Evolutionary conservation across 2,797 vertebrate genomes (phyloP), one percentile per base, ranked within the genome.

Genomic region (Falco peregrinus): DNA sequence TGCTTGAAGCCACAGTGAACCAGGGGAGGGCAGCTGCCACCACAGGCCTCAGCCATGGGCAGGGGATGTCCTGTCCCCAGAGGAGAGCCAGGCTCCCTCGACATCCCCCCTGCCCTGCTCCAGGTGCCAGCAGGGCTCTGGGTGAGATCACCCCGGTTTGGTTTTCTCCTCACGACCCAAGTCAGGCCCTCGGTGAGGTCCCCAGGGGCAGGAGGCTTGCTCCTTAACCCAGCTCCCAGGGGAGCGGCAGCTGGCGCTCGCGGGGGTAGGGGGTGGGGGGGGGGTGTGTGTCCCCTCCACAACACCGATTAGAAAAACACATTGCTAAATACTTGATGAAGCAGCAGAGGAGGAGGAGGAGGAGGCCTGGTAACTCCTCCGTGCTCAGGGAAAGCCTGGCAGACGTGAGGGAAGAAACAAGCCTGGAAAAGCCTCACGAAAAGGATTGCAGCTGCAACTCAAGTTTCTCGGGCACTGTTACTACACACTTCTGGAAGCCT

Each of bases 301-400:
- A 57, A 14, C 57, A 83, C 91, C 95, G 95, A 95, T 96, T 93
- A 96, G 86, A 80, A 87, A 84, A 95, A 94, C 26, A 47, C 19
- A 4, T 92, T 95, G 92, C 92, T 90, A 93, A 96, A 96, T 84
- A 96, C 48, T n/a, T 60, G 60, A 70, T 90, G 83, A 96, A 95
- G 84, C 77, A 51, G 77, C 51, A 78, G 69, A 91, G 74, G 59
- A 92, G 83, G 69, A 84, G 82, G 41, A 69, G 89, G 75, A 61
- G 87, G 73, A 15, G 82, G 82, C 56, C 79, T 84, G 79, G 65
- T 90, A 92, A 88, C 79, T 94, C 75, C 68, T 75, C 50, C 65
- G 71, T 7, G 10, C 64, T 85, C 61, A 73, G 82, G 67, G 64
- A 87, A 89, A 69, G 45, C 67, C 45, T 69, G 51, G 43, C 79